Percentiles rank a stretch among this genome's conserved stretches.
Conservation (phyloP, 2,113 vertebrate genomes). For the Geococcyx californianus region DNA sequence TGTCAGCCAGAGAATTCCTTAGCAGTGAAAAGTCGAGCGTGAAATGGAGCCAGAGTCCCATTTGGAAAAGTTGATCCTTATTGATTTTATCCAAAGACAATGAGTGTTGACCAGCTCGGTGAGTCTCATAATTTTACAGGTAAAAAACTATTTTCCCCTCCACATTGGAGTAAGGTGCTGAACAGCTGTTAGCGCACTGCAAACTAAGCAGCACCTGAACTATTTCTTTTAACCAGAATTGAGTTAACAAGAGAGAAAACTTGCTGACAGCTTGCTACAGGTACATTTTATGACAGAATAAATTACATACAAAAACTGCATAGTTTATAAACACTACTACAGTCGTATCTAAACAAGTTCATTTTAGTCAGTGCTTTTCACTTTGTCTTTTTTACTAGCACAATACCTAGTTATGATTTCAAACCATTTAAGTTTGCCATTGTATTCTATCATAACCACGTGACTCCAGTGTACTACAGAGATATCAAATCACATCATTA, state of each 20-base stretch:
- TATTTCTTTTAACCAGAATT: background rate
- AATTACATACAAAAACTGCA: background rate
- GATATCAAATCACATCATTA: constrained; percentile 2
- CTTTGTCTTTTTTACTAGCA: background rate
- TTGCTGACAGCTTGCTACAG: background rate
- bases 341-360: background rate
- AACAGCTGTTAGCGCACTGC: background rate
- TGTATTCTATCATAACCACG: background rate
- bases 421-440: background rate
- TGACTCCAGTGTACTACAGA: background rate
- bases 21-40: background rate
- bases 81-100: background rate
- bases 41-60: background rate
- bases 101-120: background rate
- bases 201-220: background rate
- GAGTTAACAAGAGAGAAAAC: background rate
- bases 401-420: background rate
- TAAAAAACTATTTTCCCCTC: background rate
- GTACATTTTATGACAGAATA: background rate
- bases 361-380: background rate
- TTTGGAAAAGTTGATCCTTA: background rate
- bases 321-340: background rate
- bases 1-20: background rate
- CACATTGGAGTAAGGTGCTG: background rate
- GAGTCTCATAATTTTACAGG: accelerated